Conservation (phyloP, 2,888 invertebrate species). For the Lumbricus terrestris region DNA sequence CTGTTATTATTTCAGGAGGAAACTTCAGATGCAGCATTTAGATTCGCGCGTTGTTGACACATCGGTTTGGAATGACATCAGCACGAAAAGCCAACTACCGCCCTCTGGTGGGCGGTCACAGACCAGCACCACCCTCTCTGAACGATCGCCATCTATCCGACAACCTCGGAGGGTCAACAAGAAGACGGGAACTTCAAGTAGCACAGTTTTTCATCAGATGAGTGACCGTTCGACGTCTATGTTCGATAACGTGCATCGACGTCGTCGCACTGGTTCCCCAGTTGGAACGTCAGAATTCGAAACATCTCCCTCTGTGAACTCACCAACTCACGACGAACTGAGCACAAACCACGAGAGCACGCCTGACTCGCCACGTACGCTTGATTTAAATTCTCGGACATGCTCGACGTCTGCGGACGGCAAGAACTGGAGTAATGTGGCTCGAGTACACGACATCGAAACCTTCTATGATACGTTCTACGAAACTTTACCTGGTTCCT, state of each 20-base stretch:
- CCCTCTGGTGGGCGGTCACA: not conserved
- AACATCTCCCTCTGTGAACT: not conserved
- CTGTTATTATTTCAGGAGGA: not conserved
- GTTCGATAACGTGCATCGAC: not conserved
- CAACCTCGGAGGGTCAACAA: not conserved
- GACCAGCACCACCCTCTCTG: not conserved
- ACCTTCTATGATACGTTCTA: not conserved
- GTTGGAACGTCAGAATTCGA: not conserved
- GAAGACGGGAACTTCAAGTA: not conserved
- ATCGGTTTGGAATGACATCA: not conserved
- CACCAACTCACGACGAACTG: not conserved
- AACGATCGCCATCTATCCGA: not conserved
- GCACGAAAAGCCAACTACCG: not conserved
- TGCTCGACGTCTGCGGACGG: not conserved
- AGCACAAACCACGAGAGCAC: not conserved
- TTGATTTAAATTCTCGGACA: not conserved
- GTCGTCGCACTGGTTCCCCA: not conserved
- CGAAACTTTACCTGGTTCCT: not conserved
- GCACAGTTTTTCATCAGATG: not conserved
- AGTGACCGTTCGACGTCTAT: not conserved
- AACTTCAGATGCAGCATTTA: constrained; percentile 3
- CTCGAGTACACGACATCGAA: not conserved
- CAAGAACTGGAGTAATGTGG: not conserved
- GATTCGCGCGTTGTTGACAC: not conserved
- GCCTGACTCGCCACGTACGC: not conserved